Evolutionary conservation across 2,888 invertebrate genomes (phyloP), one percentile per base, ranked within the genome.

Genomic region (Steinernema scapterisci): DNA sequence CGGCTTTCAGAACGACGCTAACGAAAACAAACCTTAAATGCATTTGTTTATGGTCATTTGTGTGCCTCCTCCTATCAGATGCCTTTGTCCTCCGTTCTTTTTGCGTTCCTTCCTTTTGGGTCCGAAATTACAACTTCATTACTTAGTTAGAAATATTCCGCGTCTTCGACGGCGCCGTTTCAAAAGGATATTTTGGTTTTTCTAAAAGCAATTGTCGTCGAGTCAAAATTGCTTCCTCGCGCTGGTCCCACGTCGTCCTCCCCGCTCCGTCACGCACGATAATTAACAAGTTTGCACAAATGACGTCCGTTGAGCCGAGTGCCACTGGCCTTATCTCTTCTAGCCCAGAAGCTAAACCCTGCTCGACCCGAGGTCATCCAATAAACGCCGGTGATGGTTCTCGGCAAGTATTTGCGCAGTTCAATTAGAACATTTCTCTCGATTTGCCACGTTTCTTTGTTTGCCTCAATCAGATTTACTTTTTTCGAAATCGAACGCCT

Each of bases 211-310:
- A 54, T 54, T 54, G 6, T 54, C 23, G 54, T 16, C 48, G 21
- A 25, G 11, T 52, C 63, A 16, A 27, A 63, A 63, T 63, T 63
- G 31, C 63, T 63, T 63, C 63, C 31, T 31, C 63, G 63, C 63
- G 3, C n/a, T 48, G 48, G 48, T 48, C 48, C 38, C 38, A 38
- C 9, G 48, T 48, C 48, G 48, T 63, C 27, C 38, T 38, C 38
- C 38, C 38, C 38, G 38, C 38, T 25, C 25, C 63, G 38, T 63
- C 63, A 63, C 63, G 63, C 31, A 63, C 63, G 63, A 31, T 63
- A 63, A 63, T 63, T 63, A 63, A 63, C 31, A 25, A 63, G 31
- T 63, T 63, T 63, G 63, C 31, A 63, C 31, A 48, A 48, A 19
- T 16, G 48, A 48, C 48, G 48, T 19, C 48, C 48, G 5, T 48